Evolutionary conservation across 2,113 vertebrate species (phyloP).

Genomic region (Pungitius pungitius): DNA sequence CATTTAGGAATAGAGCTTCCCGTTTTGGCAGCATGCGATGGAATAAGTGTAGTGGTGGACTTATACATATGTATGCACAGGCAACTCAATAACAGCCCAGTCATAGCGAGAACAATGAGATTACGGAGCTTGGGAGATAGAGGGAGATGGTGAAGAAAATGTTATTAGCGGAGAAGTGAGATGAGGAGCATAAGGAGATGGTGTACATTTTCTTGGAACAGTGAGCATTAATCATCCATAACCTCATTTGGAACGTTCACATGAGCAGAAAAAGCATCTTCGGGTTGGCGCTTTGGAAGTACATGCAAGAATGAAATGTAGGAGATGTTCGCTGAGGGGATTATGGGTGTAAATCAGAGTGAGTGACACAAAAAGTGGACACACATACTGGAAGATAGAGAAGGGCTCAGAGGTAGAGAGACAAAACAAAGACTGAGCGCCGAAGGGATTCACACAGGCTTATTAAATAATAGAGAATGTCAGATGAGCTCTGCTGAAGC

Average conservation of each 20-base stretch:
- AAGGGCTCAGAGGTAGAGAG: slow-evolving; percentile 10
- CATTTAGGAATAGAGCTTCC: slow-evolving; percentile 35
- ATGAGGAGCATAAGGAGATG: slow-evolving; percentile 67
- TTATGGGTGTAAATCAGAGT: slow-evolving; percentile 28
- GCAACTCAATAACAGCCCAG: slow-evolving; percentile 81
- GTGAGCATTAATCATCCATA: slow-evolving; percentile 80
- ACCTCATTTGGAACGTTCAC: slow-evolving; percentile 77
- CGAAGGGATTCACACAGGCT: slow-evolving; percentile 29
- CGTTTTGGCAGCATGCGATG: slow-evolving; percentile 56
- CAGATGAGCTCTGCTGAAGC: slow-evolving; percentile 55
- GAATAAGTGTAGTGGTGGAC: slow-evolving; percentile 67
- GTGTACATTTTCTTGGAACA: slow-evolving; percentile 70
- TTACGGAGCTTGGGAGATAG: slow-evolving; percentile 74
- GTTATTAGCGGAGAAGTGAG: slow-evolving; percentile 78
- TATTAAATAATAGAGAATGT: slow-evolving; percentile 62
- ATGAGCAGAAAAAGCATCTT: slow-evolving; percentile 71
- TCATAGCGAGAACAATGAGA: slow-evolving; percentile 77
- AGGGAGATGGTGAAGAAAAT: slow-evolving; percentile 77
- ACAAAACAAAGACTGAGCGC: background rate
- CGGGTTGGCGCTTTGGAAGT: slow-evolving; percentile 45
- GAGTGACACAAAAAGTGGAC: slow-evolving; percentile 30
- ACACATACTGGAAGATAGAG: slow-evolving; percentile 6
- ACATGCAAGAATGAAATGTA: slow-evolving; percentile 62
- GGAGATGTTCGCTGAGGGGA: slow-evolving; percentile 52
- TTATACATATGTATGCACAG: slow-evolving; percentile 82